These are phyloP conservation scores for Promerops cafer DNA, from an alignment of 2,113 vertebrate genomes.

Conservation along the genomic window DNA sequence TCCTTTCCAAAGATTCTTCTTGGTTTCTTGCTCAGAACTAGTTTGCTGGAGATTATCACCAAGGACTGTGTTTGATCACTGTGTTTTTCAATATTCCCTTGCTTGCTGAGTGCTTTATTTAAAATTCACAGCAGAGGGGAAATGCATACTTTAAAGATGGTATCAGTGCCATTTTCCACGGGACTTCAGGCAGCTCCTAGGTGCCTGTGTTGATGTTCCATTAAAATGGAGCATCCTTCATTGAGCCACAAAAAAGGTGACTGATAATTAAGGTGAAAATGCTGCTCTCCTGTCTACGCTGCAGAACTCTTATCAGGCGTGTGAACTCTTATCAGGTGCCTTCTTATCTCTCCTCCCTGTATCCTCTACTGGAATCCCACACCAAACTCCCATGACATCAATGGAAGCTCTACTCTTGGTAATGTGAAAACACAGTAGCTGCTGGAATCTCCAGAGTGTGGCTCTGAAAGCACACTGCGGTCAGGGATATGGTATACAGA, in stretches of 20 bases:
- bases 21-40: conserved; percentile 8
- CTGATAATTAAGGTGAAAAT: conserved; percentile 53
- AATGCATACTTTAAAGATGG: neutral
- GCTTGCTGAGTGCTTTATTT: neutral
- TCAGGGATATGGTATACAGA: neutral
- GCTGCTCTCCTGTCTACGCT: neutral
- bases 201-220: neutral
- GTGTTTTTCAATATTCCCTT: neutral
- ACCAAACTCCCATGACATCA: neutral
- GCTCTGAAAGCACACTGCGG: neutral
- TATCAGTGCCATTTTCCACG: neutral
- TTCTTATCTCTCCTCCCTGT: conserved; percentile 7
- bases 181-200: neutral
- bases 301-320: neutral
- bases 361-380: neutral
- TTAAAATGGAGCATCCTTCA: neutral
- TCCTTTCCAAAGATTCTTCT: neutral
- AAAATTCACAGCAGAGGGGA: neutral
- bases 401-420: neutral
- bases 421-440: neutral
- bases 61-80: neutral
- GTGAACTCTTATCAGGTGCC: conserved; percentile 11
- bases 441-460: neutral
- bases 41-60: neutral
- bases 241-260: conserved; percentile 17